These are phyloP conservation scores for Galagoides demidoff DNA, from an alignment of 2,797 vertebrate genomes.

Conservation along the genomic window DNA sequence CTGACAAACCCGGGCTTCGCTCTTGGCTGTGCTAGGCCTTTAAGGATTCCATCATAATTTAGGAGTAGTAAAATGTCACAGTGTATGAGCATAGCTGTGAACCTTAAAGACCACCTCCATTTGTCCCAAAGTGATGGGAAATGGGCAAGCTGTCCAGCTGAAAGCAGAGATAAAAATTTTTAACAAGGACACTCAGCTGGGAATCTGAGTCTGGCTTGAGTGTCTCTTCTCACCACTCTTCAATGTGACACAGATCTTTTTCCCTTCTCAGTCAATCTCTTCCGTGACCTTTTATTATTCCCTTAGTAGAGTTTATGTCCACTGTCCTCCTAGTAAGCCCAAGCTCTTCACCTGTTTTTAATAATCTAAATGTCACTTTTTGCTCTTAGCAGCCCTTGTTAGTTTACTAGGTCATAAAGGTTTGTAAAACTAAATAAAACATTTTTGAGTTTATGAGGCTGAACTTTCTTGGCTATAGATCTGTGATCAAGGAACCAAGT, in stretches of 20 bases:
- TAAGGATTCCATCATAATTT: background rate
- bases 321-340: background rate
- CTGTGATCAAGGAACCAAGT: background rate
- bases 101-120: background rate
- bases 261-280: background rate
- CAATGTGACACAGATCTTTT: background rate
- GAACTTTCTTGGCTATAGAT: background rate
- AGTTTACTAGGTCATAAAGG: background rate
- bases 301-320: background rate
- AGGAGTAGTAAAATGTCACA: background rate
- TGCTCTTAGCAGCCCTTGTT: background rate
- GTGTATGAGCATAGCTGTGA: background rate
- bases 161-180: background rate
- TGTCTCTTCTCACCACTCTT: background rate
- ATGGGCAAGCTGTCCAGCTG: background rate
- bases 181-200: background rate
- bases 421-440: conserved; percentile 28
- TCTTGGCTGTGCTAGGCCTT: background rate
- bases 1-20: background rate
- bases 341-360: background rate
- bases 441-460: conserved; percentile 54
- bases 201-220: background rate
- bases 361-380: conserved; percentile 2
- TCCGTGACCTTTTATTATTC: background rate
- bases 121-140: background rate